Conservation (phyloP, 2,888 invertebrate genomes). For the Tipula confusa region DNA sequence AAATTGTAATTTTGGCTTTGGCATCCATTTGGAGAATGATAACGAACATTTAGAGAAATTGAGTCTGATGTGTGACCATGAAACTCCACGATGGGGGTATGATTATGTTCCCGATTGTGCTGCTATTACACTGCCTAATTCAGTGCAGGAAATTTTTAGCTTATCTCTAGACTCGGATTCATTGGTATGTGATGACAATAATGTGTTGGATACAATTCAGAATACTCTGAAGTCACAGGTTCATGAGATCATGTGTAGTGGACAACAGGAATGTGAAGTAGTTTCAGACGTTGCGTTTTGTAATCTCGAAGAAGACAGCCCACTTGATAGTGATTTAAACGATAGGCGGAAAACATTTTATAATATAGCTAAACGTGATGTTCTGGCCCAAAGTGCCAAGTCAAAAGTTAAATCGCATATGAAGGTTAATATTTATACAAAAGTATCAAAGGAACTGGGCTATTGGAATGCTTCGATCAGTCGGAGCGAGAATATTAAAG, state of each 20-base stretch:
- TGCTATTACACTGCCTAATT: conserved; percentile 53
- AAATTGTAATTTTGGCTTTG: conserved; percentile 59
- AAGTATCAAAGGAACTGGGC: conserved; percentile 39
- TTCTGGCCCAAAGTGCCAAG: background rate
- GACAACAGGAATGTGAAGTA: conserved; percentile 38
- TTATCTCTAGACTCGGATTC: conserved; percentile 48
- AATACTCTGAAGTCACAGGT: conserved; percentile 32
- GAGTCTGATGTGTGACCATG: conserved; percentile 44
- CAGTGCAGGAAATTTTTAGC: conserved; percentile 51
- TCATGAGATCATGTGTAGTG: conserved; percentile 37
- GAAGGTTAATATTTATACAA: conserved; percentile 38
- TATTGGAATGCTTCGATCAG: conserved; percentile 43
- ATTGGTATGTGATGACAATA: conserved; percentile 49
- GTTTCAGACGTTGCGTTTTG: conserved; percentile 38
- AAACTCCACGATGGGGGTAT: conserved; percentile 47
- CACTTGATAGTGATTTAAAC: conserved; percentile 30
- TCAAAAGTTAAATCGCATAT: background rate
- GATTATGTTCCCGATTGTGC: conserved; percentile 55
- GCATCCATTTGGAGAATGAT: conserved; percentile 45
- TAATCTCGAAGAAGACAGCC: conserved; percentile 32
- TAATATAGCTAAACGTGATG: conserved; percentile 36
- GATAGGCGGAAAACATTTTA: conserved; percentile 36
- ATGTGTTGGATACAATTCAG: conserved; percentile 31
- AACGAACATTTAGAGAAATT: conserved; percentile 45
- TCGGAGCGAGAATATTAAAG: conserved; percentile 39